These are phyloP conservation scores for Dasysyrphus albostriatus DNA, from an alignment of 2,888 invertebrate species.

Conservation along the genomic window DNA sequence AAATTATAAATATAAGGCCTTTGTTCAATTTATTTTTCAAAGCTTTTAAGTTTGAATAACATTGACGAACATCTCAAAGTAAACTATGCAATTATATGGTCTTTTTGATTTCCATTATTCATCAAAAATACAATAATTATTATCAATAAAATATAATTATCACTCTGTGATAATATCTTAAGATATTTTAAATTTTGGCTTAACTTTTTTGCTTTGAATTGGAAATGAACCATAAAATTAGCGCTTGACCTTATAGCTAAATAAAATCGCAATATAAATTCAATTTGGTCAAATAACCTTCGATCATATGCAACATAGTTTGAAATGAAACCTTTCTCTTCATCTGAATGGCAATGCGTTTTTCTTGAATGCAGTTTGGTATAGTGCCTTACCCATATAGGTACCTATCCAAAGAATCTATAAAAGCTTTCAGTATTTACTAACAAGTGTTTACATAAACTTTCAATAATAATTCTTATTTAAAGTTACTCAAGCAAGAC, in stretches of 20 bases:
- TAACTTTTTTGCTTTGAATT: not conserved
- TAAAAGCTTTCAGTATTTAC: not conserved
- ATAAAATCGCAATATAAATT: not conserved
- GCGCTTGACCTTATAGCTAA: not conserved
- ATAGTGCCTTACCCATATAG: not conserved
- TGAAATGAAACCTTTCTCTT: not conserved
- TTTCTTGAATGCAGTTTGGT: not conserved
- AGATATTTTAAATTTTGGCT: not conserved
- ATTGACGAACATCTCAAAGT: no score
- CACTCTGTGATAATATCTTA: not conserved
- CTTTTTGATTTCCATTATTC: no score
- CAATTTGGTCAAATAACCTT: constrained; percentile 17
- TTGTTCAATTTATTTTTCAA: no score
- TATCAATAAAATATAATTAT: not conserved
- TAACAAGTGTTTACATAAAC: not conserved
- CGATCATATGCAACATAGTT: not conserved
- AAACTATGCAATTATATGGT: no score
- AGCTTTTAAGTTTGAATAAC: no score
- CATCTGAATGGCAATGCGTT: not conserved
- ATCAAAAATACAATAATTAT: no score
- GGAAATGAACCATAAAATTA: not conserved
- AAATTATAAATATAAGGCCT: no score
- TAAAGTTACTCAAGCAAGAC: not conserved
- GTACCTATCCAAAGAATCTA: no score
- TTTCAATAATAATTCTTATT: not conserved